Base-by-base conservation (phyloP, 2,113 vertebrate species). In the Vidua macroura region DNA sequence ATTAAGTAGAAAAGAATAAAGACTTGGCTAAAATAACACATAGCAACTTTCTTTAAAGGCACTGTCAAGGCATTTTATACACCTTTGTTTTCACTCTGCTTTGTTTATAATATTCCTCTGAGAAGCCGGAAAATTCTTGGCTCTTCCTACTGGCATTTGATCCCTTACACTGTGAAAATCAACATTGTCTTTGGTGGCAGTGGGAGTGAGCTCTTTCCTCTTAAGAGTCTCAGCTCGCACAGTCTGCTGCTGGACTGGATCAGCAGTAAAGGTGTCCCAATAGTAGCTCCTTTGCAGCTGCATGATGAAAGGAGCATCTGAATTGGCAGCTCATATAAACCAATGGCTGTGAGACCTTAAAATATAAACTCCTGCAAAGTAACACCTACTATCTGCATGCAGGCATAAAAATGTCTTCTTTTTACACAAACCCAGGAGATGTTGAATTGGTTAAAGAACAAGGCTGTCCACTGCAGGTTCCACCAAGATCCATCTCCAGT, bases 1-100 rank as follows among this genome's bases (percentile, higher is more conserved):
- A 90, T 88, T 89, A 96, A 96, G 87, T 67, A 92, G 64, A 96
- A 95, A 74, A 77, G 83, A 97, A 89, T 89, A 95, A 95, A 95
- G 92, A 81, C 96, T 78, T 83, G 84, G 84, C 83, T 91, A 75
- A 81, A 96, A 95, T 76, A 94, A 77, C 49, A 73, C 43, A 81
- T 31, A 74, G 88, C 35, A 9, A 83, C 79, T 79, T 48, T 64
- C 56, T 96, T 74, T 87, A 95, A 95, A 93, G 60, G 43, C 63
- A 79, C 59, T 66, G 35, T 67, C 20, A 37, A 60, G 83, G 81
- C 85, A 83, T 88, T 85, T 96, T 95, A 62, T 91, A 63, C 58
- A 83, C 60, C 72, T 88, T 94, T 90, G 44, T 41, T 80, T 88
- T 67, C 64, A 55, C 21, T 76, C 37, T 58, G 22, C 22, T 72